phyloP scores from a whole-genome alignment of 2,113 vertebrate genomes.

The Calidris pugnax region DNA sequence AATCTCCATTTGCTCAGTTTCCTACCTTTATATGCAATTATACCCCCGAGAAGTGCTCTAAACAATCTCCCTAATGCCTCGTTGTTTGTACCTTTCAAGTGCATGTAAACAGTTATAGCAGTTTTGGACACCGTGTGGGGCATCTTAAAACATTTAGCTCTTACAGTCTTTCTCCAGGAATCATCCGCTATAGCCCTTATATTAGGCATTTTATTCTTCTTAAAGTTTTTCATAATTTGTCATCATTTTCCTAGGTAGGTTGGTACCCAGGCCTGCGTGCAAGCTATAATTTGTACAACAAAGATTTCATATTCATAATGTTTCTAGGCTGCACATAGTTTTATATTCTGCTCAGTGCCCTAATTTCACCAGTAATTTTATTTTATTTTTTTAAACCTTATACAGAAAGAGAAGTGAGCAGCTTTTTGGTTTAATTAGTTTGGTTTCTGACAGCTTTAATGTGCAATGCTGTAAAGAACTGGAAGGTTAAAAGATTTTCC shows the following conservation, averaged over 20 bases:
- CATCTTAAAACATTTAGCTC: background rate
- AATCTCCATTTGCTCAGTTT: constrained; percentile 7
- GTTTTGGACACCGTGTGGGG: background rate
- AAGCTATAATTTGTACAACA: constrained; percentile 17
- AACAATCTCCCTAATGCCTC: background rate
- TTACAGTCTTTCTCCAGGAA: background rate
- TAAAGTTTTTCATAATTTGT: constrained; percentile 9
- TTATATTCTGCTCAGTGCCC: constrained; percentile 9
- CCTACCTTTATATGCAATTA: constrained; percentile 43
- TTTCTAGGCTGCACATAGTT: background rate
- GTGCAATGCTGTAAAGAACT: background rate
- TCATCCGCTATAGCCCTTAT: background rate
- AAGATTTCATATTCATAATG: constrained; percentile 14
- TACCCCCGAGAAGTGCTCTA: background rate
- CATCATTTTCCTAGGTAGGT: background rate
- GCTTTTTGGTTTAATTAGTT: constrained; percentile 45
- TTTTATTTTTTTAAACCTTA: background rate
- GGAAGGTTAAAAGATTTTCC: constrained; percentile 67
- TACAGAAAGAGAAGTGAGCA: background rate
- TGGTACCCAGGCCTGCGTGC: background rate
- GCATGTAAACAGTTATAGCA: background rate
- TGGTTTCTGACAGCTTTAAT: constrained; percentile 35
- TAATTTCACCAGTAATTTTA: constrained; percentile 23
- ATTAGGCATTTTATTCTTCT: background rate
- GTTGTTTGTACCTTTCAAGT: constrained; percentile 3